phyloP scores from a whole-genome alignment of 2,113 vertebrate species.

The Alces alces region DNA sequence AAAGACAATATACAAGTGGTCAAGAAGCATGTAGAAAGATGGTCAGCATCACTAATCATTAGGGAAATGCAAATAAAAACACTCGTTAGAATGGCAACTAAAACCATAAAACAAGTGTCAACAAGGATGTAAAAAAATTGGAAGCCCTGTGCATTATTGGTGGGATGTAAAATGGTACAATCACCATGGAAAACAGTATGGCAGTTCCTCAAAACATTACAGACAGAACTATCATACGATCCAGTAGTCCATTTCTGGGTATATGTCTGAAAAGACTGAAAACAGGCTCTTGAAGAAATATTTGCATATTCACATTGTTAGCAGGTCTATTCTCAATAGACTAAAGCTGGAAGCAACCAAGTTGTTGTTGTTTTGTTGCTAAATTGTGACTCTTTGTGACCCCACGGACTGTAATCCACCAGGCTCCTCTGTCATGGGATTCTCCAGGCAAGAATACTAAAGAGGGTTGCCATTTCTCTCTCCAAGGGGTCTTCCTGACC shows the following conservation, averaged over 20 bases:
- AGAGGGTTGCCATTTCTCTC: neutral
- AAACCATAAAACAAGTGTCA: neutral
- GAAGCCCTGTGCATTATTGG: neutral
- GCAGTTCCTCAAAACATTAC: neutral
- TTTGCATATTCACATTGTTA: neutral
- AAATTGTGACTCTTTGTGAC: neutral
- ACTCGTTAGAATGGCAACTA: neutral
- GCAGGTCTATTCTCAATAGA: neutral
- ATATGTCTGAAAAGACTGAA: neutral
- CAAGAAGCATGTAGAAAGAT: neutral
- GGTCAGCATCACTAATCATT: neutral
- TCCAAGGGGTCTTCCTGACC: neutral
- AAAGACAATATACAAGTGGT: neutral
- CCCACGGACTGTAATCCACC: accelerated
- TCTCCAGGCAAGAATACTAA: neutral
- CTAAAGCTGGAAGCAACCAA: neutral
- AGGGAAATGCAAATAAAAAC: neutral
- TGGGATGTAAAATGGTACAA: neutral
- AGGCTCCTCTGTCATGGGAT: neutral
- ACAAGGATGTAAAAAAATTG: neutral
- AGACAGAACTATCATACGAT: neutral
- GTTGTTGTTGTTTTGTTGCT: neutral
- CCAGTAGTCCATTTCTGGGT: neutral
- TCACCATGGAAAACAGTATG: neutral
- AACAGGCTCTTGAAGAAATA: neutral